Conservation (phyloP, 2,113 vertebrate species). For the Lasiurus borealis region DNA sequence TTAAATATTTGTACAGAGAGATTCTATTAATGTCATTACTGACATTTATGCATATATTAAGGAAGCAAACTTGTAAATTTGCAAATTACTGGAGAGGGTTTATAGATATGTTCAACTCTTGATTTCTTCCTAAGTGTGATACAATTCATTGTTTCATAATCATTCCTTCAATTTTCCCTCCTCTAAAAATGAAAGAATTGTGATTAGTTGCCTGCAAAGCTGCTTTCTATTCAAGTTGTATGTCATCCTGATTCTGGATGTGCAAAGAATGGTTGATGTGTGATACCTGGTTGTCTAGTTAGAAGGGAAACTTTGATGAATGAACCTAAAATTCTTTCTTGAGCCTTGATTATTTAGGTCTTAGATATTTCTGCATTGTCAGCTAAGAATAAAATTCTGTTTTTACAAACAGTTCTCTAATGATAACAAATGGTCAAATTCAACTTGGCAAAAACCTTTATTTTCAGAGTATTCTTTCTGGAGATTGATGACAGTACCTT, state of each 20-base stretch:
- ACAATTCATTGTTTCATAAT: neutral
- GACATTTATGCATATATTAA: neutral
- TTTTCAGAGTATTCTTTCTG: neutral
- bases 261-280: neutral
- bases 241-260: neutral
- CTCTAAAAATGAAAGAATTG: neutral
- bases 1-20: neutral
- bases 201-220: neutral
- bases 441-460: constrained; percentile 40
- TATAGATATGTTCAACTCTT: neutral
- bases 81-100: neutral
- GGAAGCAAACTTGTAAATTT: neutral
- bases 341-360: constrained; percentile 49
- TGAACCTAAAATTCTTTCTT: neutral
- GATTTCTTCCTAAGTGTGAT: neutral
- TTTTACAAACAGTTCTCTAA: constrained; percentile 64
- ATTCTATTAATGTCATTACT: neutral
- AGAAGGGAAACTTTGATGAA: neutral
- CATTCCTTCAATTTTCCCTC: neutral
- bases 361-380: constrained; percentile 71
- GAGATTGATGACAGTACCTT: constrained; percentile 57
- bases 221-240: neutral
- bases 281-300: neutral
- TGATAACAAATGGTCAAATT: constrained; percentile 74
- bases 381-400: constrained; percentile 72